A percentile compares a stretch with the other conserved stretches of the same genome.
Conservation (phyloP, 2,113 vertebrate genomes). For the Etheostoma cragini region DNA sequence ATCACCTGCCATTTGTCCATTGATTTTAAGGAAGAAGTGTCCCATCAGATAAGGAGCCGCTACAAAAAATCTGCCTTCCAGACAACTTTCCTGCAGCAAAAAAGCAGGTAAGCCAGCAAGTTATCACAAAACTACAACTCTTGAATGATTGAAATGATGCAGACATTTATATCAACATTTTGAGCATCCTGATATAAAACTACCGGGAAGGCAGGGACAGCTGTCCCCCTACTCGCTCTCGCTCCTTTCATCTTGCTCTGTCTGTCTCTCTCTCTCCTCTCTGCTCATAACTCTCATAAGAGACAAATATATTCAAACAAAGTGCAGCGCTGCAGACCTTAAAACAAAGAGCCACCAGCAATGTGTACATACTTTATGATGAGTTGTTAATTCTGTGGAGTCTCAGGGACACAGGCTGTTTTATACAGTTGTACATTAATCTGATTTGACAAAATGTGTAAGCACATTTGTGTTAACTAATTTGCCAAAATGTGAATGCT, state of each 20-base stretch:
- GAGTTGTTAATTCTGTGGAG: not conserved
- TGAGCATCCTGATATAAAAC: not conserved
- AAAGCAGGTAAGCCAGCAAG: slow-evolving; percentile 49
- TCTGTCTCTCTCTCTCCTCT: not conserved
- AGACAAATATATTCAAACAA: slow-evolving; percentile 44
- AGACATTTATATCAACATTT: slow-evolving; percentile 1
- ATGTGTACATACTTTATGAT: not conserved
- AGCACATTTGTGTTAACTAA: not conserved
- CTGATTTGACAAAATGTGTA: not conserved
- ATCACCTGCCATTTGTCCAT: slow-evolving; percentile 28
- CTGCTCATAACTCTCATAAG: slow-evolving; percentile 23
- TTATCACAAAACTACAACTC: not conserved
- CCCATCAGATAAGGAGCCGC: slow-evolving; percentile 8
- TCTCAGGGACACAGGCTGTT: not conserved
- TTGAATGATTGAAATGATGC: slow-evolving; percentile 14
- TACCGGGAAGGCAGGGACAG: slow-evolving; percentile 29
- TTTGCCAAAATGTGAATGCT: not conserved
- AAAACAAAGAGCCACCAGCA: slow-evolving; percentile 8
- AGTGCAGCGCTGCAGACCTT: slow-evolving; percentile 8
- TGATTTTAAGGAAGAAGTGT: slow-evolving; percentile 18
- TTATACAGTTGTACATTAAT: not conserved
- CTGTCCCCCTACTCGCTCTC: not conserved
- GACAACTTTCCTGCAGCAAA: not conserved
- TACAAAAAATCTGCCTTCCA: not conserved
- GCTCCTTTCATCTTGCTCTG: not conserved